phyloP scores from a whole-genome alignment of 2,888 invertebrate species.

The Cheilosia pagana region DNA sequence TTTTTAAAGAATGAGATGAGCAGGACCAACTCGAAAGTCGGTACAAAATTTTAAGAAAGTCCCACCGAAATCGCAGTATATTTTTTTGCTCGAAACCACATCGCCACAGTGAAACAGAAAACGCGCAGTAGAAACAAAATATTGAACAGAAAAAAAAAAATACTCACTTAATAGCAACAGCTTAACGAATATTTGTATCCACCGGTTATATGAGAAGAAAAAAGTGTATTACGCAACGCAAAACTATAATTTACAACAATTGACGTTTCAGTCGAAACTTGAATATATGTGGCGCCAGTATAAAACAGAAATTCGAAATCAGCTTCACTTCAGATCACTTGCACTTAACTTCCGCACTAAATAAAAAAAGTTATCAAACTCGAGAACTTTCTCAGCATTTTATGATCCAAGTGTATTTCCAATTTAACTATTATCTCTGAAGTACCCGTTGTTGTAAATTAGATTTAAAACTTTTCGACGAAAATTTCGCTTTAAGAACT shows the following conservation, averaged over 20 bases:
- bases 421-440: conserved; percentile 82
- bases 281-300: conserved; percentile 20
- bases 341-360: conserved; percentile 70
- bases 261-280: conserved; percentile 9
- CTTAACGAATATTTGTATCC: conserved; percentile 27
- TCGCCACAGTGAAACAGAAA: conserved; percentile 38
- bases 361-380: conserved; percentile 79
- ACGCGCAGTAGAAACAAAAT: background rate
- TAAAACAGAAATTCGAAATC: background rate
- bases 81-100: conserved; percentile 29
- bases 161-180: conserved; percentile 70
- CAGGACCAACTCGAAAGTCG: too few relatives aligned
- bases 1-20: too few relatives aligned
- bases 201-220: conserved; percentile 7
- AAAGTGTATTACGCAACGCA: background rate
- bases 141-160: conserved; percentile 4
- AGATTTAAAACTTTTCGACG: conserved; percentile 61
- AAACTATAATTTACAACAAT: conserved; percentile 11
- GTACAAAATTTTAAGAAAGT: too few relatives aligned
- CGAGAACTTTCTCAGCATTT: conserved; percentile 82
- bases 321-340: background rate
- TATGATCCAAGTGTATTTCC: conserved; percentile 83
- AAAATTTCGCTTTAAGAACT: conserved; percentile 10
- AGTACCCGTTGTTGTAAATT: conserved; percentile 82
- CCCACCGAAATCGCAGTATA: too few relatives aligned